Conservation (phyloP, 1,140 invertebrate species). For the Drosophila asahinai region DNA sequence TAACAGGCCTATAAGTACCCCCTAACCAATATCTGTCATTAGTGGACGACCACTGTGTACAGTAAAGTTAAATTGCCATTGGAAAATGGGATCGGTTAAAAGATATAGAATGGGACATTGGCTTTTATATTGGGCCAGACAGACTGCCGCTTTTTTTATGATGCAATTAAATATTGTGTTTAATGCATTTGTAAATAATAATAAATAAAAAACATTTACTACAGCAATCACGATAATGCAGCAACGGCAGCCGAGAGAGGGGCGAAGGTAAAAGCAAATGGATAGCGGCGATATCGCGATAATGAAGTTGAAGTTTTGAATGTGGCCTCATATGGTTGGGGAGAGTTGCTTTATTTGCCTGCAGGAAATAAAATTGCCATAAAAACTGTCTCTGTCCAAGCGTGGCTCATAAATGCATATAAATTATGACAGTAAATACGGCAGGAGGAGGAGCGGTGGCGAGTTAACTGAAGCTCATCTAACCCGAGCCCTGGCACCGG, state of each 20-base stretch:
- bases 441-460: neutral
- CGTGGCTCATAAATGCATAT: slow-evolving; percentile 65
- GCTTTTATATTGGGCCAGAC: slow-evolving; percentile 38
- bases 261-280: slow-evolving; percentile 12
- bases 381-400: slow-evolving; percentile 62
- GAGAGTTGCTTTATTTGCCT: slow-evolving; percentile 65
- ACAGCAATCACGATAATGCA: slow-evolving; percentile 71
- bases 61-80: slow-evolving; percentile 37
- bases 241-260: neutral
- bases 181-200: slow-evolving; percentile 83
- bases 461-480: slow-evolving; percentile 38
- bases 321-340: slow-evolving; percentile 22
- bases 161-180: slow-evolving; percentile 80
- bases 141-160: slow-evolving; percentile 40
- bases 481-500: slow-evolving; percentile 14
- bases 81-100: slow-evolving; percentile 2
- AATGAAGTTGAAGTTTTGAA: slow-evolving; percentile 73
- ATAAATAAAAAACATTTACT: slow-evolving; percentile 77
- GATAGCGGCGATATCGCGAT: slow-evolving; percentile 40
- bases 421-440: slow-evolving; percentile 62
- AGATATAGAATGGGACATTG: slow-evolving; percentile 7
- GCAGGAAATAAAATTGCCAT: slow-evolving; percentile 78
- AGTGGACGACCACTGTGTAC: slow-evolving; percentile 19
- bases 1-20: neutral
- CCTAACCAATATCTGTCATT: neutral